These are phyloP conservation scores for Chondrosia reniformis DNA, from an alignment of 37 sponge, comb jelly and placozoan genomes.

Conservation along the genomic window DNA sequence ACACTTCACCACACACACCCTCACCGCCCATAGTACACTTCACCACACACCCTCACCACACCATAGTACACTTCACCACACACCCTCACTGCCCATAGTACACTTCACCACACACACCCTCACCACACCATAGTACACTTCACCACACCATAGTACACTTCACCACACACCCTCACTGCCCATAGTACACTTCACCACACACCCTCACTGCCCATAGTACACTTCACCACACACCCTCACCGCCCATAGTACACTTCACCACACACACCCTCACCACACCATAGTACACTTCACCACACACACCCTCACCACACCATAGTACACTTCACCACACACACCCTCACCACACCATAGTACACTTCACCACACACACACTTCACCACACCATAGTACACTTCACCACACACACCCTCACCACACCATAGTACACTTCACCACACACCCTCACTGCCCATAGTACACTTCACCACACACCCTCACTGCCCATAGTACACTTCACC, in stretches of 20 bases:
- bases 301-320: not conserved
- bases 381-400: not conserved
- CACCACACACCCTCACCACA: not conserved
- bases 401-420: not conserved
- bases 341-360: no score
- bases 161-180: no score
- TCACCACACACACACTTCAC: not conserved
- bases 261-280: not conserved
- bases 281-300: not conserved
- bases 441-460: not conserved
- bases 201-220: not conserved
- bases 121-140: not conserved
- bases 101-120: not conserved
- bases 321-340: not conserved
- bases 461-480: not conserved
- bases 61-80: not conserved
- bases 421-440: no score
- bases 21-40: no score
- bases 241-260: not conserved
- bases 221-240: not conserved
- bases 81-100: not conserved
- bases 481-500: not conserved
- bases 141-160: no score
- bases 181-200: conserved; percentile 2
- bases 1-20: conserved; percentile 48